These are phyloP conservation scores for Bolinopsis microptera DNA, from an alignment of 37 sponge, comb jelly and placozoan genomes.

Conservation along the genomic window DNA sequence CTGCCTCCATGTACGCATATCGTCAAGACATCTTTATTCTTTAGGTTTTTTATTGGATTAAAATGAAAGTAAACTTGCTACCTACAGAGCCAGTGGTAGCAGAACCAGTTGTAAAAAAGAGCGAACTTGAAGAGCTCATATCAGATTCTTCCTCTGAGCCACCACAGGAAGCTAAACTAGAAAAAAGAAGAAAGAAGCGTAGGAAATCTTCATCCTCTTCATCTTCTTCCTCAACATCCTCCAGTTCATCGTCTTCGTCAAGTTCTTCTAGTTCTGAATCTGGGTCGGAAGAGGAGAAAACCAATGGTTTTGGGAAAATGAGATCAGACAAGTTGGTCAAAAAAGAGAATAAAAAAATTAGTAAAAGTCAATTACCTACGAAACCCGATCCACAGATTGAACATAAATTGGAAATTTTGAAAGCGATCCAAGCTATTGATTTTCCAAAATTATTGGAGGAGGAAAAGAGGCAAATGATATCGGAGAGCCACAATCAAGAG, in stretches of 20 bases:
- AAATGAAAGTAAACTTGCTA: too few species aligned
- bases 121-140: constrained; percentile 20
- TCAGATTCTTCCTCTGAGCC: constrained; percentile 31
- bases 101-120: not conserved
- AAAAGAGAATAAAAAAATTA: not conserved
- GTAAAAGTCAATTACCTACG: not conserved
- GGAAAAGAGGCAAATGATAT: constrained; percentile 34
- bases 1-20: too few species aligned
- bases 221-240: constrained; percentile 15
- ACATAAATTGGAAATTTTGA: constrained; percentile 3
- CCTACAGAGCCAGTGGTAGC: not conserved
- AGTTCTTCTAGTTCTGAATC: constrained; percentile 3
- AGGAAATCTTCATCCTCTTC: not conserved
- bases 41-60: too few species aligned
- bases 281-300: not conserved
- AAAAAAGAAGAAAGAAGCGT: not conserved
- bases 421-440: constrained; percentile 38
- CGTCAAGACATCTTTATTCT: too few species aligned
- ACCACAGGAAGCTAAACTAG: not conserved
- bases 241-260: not conserved
- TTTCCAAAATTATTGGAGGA: constrained; percentile 32
- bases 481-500: not conserved
- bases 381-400: not conserved
- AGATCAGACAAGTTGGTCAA: constrained; percentile 20
- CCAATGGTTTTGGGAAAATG: constrained; percentile 42